Evolutionary conservation across 2,888 invertebrate species (phyloP), one percentile per base, ranked within the genome.

Genomic region (Plebejus anna): DNA sequence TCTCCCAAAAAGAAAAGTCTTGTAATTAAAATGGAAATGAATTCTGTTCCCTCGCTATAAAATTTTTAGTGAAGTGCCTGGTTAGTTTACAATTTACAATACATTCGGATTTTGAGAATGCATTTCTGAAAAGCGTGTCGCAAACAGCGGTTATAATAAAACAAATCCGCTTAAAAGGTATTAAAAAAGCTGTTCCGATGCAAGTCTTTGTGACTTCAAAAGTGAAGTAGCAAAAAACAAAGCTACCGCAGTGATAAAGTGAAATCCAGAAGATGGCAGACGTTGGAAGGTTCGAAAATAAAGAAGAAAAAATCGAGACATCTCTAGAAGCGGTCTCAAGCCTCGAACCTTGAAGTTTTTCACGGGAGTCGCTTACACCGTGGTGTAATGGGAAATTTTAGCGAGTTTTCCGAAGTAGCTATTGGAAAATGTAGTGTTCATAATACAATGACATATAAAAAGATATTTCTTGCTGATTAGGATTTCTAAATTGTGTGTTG

Each of bases 271-370:
- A 90, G 89, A 87, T 87, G 86, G 87, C 90, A 92, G 93, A 93
- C 93, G 88, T 87, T 92, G 87, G 85, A 89, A 90, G 91, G 89
- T 92, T 93, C 89, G 89, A 91, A 91, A 93, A 92, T 90, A 91
- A 86, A 90, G 84, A 84, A 88, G 87, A 90, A 93, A 92, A 90
- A 90, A 91, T 92, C 92, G 91, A 92, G 93, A 93, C 93, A 91
- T 92, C 93, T 91, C 89, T 88, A 90, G 87, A 83, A 86, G 84
- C 85, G 83, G 94, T 92, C 91, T 92, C 90, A 90, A 92, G 93
- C 89, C 88, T 85, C 85, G 84, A 86, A 86, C 84, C 85, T 88
- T 88, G 86, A 87, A 85, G 88, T 87, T 88, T 84, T 83, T 76
- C 75, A 82, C 80, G 82, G 81, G 76, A 76, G 79, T 32, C 59